Percentiles rank a stretch among this genome's conserved stretches.
Evolutionary conservation across 2,888 invertebrate species (phyloP).

Genomic region (Yponomeuta sedellus): DNA sequence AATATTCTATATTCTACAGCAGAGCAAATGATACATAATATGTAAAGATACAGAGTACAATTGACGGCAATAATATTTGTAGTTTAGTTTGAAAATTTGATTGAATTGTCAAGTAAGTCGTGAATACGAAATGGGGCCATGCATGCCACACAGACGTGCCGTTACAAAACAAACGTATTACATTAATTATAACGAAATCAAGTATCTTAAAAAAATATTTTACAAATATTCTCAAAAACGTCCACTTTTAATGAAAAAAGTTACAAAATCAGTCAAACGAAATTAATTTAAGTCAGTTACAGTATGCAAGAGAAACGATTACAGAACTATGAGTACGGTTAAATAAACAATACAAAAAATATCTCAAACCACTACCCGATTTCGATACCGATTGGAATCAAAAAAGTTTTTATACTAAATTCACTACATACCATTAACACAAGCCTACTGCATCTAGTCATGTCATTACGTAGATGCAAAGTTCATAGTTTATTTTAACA

Average conservation of each 20-base stretch:
- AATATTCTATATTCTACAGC: no score
- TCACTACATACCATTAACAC: no score
- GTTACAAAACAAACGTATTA: not conserved
- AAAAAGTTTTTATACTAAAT: no score
- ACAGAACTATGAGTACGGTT: not conserved
- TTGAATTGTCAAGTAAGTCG: no score
- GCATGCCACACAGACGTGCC: no score
- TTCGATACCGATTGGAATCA: not conserved
- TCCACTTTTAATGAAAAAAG: not conserved
- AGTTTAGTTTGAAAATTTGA: no score
- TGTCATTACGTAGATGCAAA: no score
- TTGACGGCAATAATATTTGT: no score
- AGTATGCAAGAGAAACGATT: not conserved
- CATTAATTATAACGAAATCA: not conserved
- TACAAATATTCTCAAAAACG: not conserved
- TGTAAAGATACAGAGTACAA: no score
- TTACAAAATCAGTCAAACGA: constrained; percentile 14
- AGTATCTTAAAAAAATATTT: constrained; percentile 4
- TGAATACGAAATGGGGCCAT: not conserved
- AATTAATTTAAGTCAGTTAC: not conserved
- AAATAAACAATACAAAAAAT: constrained; percentile 5
- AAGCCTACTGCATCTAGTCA: no score
- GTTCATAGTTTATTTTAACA: no score
- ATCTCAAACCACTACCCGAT: not conserved
- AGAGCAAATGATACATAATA: no score